Conservation (phyloP, 1,140 invertebrate species). For the Dolichoris vasculosae region DNA sequence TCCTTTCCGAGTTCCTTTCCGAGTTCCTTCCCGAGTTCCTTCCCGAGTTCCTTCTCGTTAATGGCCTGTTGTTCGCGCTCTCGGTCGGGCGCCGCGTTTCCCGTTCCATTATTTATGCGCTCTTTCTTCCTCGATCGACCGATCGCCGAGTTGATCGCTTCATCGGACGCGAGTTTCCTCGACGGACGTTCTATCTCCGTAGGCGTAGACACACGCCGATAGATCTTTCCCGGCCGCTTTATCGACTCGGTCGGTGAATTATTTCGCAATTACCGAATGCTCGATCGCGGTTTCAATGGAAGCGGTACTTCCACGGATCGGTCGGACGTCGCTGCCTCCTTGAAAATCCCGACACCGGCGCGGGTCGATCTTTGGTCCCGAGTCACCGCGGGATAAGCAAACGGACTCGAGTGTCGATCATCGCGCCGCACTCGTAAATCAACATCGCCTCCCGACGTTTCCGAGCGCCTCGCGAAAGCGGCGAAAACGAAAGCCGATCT, state of each 20-base stretch:
- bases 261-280: too few species aligned
- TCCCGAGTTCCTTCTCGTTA: background rate
- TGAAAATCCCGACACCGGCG: too few species aligned
- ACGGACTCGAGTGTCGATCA: background rate
- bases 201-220: background rate
- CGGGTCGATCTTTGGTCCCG: too few species aligned
- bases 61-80: too few species aligned
- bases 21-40: background rate
- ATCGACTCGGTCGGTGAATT: background rate
- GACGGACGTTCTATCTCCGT: too few species aligned
- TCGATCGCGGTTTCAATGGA: too few species aligned
- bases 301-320: too few species aligned
- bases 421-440: background rate
- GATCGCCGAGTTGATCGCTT: background rate
- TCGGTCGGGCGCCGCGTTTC: background rate
- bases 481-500: conserved; percentile 49
- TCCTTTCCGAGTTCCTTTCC: background rate
- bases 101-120: background rate
- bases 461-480: background rate
- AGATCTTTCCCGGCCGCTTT: background rate
- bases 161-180: background rate
- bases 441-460: background rate
- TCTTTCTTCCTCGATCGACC: background rate
- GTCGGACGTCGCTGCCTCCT: too few species aligned
- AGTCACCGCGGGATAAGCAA: background rate